A percentile compares a stretch with the other conserved stretches of the same genome.
These are phyloP conservation scores for Paraescarpia echinospica DNA, from an alignment of 1,140 invertebrate species.

Conservation along the genomic window DNA sequence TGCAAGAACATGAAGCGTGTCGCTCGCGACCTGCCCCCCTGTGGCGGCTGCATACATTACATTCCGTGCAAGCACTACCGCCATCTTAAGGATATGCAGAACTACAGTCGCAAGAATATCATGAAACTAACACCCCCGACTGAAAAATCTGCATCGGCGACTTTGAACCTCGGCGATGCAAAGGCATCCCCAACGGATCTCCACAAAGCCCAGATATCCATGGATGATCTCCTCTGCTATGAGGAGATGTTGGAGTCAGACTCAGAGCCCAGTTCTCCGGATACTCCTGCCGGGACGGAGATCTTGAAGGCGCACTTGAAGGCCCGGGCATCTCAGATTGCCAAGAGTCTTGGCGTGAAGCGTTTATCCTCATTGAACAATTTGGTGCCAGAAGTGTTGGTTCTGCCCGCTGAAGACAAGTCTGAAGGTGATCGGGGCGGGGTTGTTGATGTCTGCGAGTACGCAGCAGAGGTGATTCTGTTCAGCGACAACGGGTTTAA, in stretches of 20 bases:
- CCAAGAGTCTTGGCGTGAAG: constrained; percentile 10
- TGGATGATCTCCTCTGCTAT: constrained; percentile 13
- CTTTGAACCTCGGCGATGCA: neutral
- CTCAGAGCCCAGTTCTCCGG: constrained; percentile 10
- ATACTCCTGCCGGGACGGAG: constrained; percentile 18
- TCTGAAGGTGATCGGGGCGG: neutral
- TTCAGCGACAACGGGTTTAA: neutral
- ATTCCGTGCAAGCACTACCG: constrained; percentile 19
- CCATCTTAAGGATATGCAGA: neutral
- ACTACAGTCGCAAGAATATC: neutral
- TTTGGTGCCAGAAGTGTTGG: neutral
- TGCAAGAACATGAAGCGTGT: constrained; percentile 25
- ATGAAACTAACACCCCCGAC: neutral
- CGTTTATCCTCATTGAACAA: neutral
- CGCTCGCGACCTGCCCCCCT: constrained; percentile 16
- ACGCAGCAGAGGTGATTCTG: constrained; percentile 15
- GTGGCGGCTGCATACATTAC: constrained; percentile 22
- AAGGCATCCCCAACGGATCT: neutral
- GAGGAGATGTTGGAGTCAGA: constrained; percentile 19
- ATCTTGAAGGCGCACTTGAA: constrained; percentile 8
- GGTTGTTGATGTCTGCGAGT: neutral
- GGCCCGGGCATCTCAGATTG: constrained; percentile 16
- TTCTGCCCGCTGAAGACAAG: neutral
- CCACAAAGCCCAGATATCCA: neutral
- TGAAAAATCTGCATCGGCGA: neutral